Base-by-base conservation (phyloP, 92 coral and sea anemone species). In the Blastomussa wellsi region DNA sequence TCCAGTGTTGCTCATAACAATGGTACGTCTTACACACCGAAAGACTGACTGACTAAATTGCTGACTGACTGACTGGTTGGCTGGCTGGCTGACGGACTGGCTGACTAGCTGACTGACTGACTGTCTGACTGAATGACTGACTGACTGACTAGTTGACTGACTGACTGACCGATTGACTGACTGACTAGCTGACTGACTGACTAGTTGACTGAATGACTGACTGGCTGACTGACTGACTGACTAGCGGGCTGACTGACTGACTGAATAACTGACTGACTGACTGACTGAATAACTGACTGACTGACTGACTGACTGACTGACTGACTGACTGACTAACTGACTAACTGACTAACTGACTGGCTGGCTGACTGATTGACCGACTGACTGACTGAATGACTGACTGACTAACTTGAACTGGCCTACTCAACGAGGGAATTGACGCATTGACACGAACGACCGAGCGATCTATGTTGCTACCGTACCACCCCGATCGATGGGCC, bases 1-100 rank as follows among this genome's bases (percentile, higher is more conserved):
- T 26, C 98, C 98, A 13, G 95, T 92, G 32, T 68, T 94, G 4
- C 74, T 88, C 16, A 68, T 94, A 33, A 84, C 83, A 36, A 4
- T 90, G 86, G 98, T 94, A 83, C 47, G 95, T 76, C 37, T n/a
- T 0, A 24, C 11, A 4, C 49, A 44, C 0, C 49, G 44, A 39
- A 7, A 39, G 7, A 39, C 11, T 44, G 19, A 28, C 37, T 75
- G 14, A n/a, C 20, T 36, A 1, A 7, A 9, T 12, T 44, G 3
- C 17, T 16, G 47, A 41, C 8, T 4, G 31, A 24, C 5, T 37
- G 35, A 44, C 17, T 39, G 44, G 44, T 39, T 39, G 44, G 44
- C 4, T 39, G 44, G 49, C 5, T 1, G 22, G 0, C 17, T 78
- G 28, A 35, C 12, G 1, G 15, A 20, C 4, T 37, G 60, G 42